Evolutionary conservation across 2,113 vertebrate genomes (phyloP), one percentile per base, ranked within the genome.

Genomic region (Siniperca knerii): DNA sequence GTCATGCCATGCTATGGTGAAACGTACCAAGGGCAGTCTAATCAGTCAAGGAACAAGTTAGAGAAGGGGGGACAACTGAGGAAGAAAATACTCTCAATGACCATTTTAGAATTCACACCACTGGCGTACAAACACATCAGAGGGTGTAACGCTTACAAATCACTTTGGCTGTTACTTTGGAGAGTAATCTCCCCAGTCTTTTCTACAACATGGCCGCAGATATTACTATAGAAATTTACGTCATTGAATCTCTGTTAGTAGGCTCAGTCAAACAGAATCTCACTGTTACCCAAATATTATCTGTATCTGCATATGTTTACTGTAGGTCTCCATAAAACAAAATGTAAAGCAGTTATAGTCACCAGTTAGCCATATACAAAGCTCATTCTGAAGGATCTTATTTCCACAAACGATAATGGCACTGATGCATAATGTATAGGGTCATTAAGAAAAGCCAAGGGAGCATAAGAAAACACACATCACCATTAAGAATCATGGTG

Each of bases 381-480:
- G 25, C 65, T 83, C 21, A 80, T 81, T 85, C 48, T 69, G 57
- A 74, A 58, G 46, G 77, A 87, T 82, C 21, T 72, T 67, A 81
- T 76, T 82, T 83, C 68, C 67, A 55, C 57, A 25, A 44, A 66
- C 44, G 66, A 86, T 87, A 89, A 90, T 86, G 62, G 50, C 65
- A 64, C 33, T 46, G 29, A 81, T 89, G 80, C 71, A 90, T 90
- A 90, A 90, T 92, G 77, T 74, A 91, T 85, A 25, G 79, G 21
- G 8, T 83, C 79, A 83, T 90, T 85, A 89, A 42, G 42, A 64
- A 16, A 86, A 82, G 55, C 76, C 44, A 58, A 62, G 77, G 71
- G 77, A 90, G n/a, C 60, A 48, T 57, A 69, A 61, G 79, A 83
- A 81, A 85, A 86, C 64, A 73, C 52, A 66, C 62, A 60, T 84